Evolutionary conservation across 2,888 invertebrate genomes (phyloP), one percentile per base, ranked within the genome.

Genomic region (Sialis fuliginosa): DNA sequence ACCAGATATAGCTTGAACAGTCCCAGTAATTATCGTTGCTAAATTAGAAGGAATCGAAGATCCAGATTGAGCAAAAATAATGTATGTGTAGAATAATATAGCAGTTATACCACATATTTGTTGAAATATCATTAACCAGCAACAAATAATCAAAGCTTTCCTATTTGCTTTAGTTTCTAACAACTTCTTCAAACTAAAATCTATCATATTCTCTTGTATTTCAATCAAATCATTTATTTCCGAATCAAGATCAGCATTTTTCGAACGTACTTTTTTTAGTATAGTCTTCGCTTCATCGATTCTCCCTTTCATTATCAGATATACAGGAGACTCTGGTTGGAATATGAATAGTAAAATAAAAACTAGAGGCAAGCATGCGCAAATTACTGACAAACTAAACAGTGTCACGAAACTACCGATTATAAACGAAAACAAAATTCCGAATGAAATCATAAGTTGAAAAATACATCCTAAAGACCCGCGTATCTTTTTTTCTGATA

Each of bases 271-370:
- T 64, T 70, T 76, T 48, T 74, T 62, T 49, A 90, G 63, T 0
- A 85, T 74, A 39, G 72, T 64, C 4, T 74, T 66, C 0, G 89
- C 89, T 42, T 75, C 75, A 1, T 75, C 71, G 12, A 72, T 64
- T 35, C 70, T 67, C 6, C 71, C 71, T 56, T 76, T 79, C 33
- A 69, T 66, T 49, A 83, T 69, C 53, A 78, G 68, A 59, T 70
- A 84, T 40, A 74, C 73, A 0, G 91, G 90, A n/a, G 83, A 77
- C 62, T 91, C 91, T 0, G 89, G 91, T 77, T 89, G 81, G 54
- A 82, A 80, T 54, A 79, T 69, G 62, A 87, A 81, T 3, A 81
- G 62, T 0, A 67, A 52, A 1, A 76, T 76, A 53, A 84, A 81
- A 4, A 83, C 52, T 1, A 85, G 55, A 0, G 88, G 79, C 4